phyloP scores from a whole-genome alignment of 2,113 vertebrate genomes.

The Calidris pugnax region DNA sequence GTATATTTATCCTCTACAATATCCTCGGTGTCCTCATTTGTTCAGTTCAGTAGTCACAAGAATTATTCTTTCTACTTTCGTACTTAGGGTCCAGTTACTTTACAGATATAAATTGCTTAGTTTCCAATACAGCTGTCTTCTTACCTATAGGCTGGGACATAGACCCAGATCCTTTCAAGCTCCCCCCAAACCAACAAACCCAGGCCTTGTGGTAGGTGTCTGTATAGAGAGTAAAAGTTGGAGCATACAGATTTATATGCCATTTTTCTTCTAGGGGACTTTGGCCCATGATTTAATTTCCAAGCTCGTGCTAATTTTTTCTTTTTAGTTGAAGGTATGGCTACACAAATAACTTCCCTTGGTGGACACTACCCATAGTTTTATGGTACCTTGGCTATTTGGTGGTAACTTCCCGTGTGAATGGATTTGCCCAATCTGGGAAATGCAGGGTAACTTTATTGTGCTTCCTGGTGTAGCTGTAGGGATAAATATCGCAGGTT shows the following conservation, averaged over 20 bases:
- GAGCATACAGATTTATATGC: background rate
- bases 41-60: background rate
- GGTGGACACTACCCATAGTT: accelerated
- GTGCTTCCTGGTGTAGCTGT: background rate
- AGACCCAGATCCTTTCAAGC: background rate
- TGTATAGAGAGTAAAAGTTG: background rate
- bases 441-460: background rate
- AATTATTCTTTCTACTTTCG: background rate
- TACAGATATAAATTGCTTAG: background rate
- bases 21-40: background rate
- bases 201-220: background rate
- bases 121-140: background rate
- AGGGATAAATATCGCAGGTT: accelerated
- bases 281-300: background rate
- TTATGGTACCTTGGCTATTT: accelerated
- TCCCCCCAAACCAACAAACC: background rate
- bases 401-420: background rate
- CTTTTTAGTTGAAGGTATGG: background rate
- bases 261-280: background rate
- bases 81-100: background rate
- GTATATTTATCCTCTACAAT: background rate
- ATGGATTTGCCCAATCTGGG: background rate
- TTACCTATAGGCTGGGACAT: background rate
- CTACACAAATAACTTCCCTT: background rate
- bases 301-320: background rate